Percentiles rank a stretch among this genome's conserved stretches.
Evolutionary conservation across 2,113 vertebrate genomes (phyloP).

Genomic region (Limnothrissa miodon): DNA sequence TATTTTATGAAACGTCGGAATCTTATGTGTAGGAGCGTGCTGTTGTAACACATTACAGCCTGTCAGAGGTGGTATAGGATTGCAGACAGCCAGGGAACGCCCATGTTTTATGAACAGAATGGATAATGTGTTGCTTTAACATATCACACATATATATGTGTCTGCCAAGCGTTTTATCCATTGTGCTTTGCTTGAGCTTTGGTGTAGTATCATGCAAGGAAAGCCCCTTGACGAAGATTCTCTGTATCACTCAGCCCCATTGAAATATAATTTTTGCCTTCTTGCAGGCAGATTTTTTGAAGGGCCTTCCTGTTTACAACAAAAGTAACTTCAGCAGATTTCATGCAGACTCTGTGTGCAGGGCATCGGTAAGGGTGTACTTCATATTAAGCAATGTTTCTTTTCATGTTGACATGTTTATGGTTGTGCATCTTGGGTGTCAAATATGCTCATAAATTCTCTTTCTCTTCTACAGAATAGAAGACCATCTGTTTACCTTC

Average conservation of each 20-base stretch:
- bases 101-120: background rate
- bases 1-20: background rate
- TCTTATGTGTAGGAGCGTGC: background rate
- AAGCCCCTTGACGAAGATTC: background rate
- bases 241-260: background rate
- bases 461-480: slow-evolving; percentile 79
- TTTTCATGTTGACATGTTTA: background rate
- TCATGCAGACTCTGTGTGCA: slow-evolving; percentile 97
- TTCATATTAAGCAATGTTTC: background rate
- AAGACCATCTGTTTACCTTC: slow-evolving; percentile 93
- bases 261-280: background rate
- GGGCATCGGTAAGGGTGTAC: slow-evolving; percentile 87
- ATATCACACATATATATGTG: background rate
- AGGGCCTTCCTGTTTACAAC: slow-evolving; percentile 97
- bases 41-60: background rate
- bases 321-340: slow-evolving; percentile 98
- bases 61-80: background rate
- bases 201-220: background rate
- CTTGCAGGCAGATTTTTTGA: slow-evolving; percentile 92
- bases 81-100: background rate
- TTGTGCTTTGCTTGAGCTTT: background rate
- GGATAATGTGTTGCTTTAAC: background rate
- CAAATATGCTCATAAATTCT: background rate
- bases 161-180: background rate
- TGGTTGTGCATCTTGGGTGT: slow-evolving; percentile 1